Evolutionary conservation across 2,888 invertebrate genomes (phyloP).

Genomic region (Heliconius ismenius): DNA sequence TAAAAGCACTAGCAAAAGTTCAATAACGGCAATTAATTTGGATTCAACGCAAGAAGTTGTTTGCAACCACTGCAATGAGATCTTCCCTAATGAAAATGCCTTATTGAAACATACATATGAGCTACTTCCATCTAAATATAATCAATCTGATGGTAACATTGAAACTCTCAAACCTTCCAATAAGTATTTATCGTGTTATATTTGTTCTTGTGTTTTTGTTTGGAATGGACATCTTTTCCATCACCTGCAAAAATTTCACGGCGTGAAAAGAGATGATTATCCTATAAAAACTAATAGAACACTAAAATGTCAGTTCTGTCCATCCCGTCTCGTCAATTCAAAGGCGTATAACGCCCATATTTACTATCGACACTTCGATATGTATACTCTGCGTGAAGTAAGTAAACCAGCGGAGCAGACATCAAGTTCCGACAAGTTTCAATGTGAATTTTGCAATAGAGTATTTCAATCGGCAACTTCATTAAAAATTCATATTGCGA

Average conservation of each 20-base stretch:
- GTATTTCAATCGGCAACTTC: constrained; percentile 31
- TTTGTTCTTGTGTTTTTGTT: constrained; percentile 35
- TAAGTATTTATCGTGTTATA: constrained; percentile 11
- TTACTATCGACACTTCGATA: neutral
- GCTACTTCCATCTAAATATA: constrained; percentile 34
- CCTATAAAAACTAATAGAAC: neutral
- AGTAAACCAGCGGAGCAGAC: neutral
- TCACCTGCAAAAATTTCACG: neutral
- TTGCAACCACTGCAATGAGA: constrained; percentile 42
- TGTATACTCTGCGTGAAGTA: neutral
- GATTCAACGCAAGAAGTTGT: constrained; percentile 20
- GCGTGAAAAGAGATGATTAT: neutral
- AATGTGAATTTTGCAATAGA: constrained; percentile 39
- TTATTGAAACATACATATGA: constrained; percentile 42
- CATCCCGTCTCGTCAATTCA: neutral
- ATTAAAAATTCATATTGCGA: constrained; percentile 36
- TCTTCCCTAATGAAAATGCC: constrained; percentile 38
- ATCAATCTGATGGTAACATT: constrained; percentile 5
- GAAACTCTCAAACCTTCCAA: neutral
- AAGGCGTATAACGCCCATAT: constrained; percentile 38
- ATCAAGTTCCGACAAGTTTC: constrained; percentile 2
- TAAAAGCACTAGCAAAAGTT: constrained; percentile 42
- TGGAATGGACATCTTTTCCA: neutral
- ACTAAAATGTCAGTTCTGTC: constrained; percentile 28
- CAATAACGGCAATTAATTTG: constrained; percentile 23